These are phyloP conservation scores for Anthopleura sola DNA, from an alignment of 64 coral and sea anemone species.

Conservation along the genomic window DNA sequence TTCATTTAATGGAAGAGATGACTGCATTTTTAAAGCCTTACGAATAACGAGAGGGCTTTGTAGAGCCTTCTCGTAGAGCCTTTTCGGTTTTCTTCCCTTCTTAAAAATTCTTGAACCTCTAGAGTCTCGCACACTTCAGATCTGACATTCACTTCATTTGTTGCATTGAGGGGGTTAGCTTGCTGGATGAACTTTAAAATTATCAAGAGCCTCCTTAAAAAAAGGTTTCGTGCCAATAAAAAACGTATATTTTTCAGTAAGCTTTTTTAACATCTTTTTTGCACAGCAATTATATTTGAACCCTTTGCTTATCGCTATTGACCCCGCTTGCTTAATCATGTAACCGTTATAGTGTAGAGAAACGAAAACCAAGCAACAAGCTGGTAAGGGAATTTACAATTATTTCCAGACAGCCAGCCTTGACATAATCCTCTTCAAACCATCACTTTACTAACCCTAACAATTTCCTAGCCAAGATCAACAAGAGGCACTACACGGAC, in stretches of 20 bases:
- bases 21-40: background rate
- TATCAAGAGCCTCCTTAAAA: background rate
- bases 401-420: background rate
- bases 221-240: background rate
- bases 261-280: background rate
- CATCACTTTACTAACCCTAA: background rate
- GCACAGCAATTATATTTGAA: no score
- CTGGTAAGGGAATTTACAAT: background rate
- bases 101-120: background rate
- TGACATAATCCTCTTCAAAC: background rate
- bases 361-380: background rate
- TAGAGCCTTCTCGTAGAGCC: background rate
- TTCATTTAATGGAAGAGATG: background rate
- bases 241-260: background rate
- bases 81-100: background rate
- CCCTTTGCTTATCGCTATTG: no score
- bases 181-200: background rate
- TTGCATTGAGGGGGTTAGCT: background rate
- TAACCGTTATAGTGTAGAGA: no score
- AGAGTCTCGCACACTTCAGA: background rate
- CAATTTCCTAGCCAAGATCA: slow-evolving; percentile 5
- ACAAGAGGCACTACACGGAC: background rate
- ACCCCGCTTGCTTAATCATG: no score
- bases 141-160: background rate
- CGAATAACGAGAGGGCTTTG: background rate